Base-by-base conservation (phyloP, 2,888 invertebrate species). In the Acrocera orbiculus region DNA sequence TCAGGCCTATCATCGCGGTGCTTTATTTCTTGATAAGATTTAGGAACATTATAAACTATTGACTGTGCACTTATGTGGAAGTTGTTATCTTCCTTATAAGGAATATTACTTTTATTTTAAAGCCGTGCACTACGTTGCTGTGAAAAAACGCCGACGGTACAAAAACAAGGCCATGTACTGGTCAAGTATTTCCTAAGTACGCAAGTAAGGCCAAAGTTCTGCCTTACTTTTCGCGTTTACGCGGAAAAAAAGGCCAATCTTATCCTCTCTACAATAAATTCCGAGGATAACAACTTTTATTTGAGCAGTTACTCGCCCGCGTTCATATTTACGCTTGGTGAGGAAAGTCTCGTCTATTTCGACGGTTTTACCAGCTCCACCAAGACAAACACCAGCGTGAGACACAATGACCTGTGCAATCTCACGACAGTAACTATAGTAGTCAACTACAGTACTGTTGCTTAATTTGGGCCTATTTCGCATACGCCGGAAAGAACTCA, bases 341-440 rank as follows among this genome's bases (percentile, higher is more conserved):
- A 34, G 15, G 17, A 34, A 34, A 10, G 34, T 34, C 22, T 34
- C 34, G 23, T 34, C 34, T 11, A 34, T 34, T 9, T 34, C 23
- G 4, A 34, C 29, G 5, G 34, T 34, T 23, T 27, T 34, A n/a
- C 34, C 29, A 8, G 20, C 29, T 11, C 29, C 34, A 16, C 29
- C 30, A 10, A 34, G 23, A 15, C 5, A 10, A n/a, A 27, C 16
- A 19, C 25, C 27, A n/a, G 4, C 11, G 20, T 26, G 22, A 10
- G 33, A 33, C n/a, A 16, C 25, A 14, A 32, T 32, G 22, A 32
- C 20, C 11, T 30, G 20, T 20, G 20, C 13, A 7, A 30, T 20
- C 11, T 30, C 30, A 4, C 30, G 30, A 13, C 20, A 30, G 13
- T 30, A 19, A 15, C 22, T 30, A 13, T 20, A 30, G 11, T 30